A percentile compares a stretch with the other conserved stretches of the same genome.
Conservation (phyloP, 2,113 vertebrate genomes). For the Rafetus swinhoei region DNA sequence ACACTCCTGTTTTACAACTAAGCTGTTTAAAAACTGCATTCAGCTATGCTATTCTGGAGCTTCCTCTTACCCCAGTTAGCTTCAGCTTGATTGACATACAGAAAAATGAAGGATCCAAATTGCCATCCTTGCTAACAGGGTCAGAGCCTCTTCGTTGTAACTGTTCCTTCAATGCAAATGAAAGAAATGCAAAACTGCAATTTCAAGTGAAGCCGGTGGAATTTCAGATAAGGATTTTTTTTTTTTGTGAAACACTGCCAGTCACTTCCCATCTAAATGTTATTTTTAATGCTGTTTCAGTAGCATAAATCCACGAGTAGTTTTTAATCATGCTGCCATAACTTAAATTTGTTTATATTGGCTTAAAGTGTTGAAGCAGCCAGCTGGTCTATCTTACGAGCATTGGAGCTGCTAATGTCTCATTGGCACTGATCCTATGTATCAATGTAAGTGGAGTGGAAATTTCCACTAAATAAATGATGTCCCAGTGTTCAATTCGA, state of each 20-base stretch:
- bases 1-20: neutral
- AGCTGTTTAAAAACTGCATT: neutral
- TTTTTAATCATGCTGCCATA: constrained; percentile 5
- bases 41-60: neutral
- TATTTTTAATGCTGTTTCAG: neutral
- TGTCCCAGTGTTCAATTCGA: neutral
- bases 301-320: neutral
- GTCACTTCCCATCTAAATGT: neutral
- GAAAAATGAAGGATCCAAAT: neutral
- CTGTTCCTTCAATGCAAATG: neutral
- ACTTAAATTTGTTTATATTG: neutral
- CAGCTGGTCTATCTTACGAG: neutral
- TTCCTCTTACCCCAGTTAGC: neutral
- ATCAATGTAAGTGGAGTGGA: constrained; percentile 32
- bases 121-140: neutral
- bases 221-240: neutral
- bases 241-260: neutral
- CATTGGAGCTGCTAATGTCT: neutral
- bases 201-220: neutral
- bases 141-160: neutral
- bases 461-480: constrained; percentile 52
- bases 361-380: constrained; percentile 1
- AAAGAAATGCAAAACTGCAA: neutral
- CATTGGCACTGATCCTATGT: constrained; percentile 24
- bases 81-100: neutral